Conservation (phyloP, 2,888 invertebrate species). For the Byasa hedistus region DNA sequence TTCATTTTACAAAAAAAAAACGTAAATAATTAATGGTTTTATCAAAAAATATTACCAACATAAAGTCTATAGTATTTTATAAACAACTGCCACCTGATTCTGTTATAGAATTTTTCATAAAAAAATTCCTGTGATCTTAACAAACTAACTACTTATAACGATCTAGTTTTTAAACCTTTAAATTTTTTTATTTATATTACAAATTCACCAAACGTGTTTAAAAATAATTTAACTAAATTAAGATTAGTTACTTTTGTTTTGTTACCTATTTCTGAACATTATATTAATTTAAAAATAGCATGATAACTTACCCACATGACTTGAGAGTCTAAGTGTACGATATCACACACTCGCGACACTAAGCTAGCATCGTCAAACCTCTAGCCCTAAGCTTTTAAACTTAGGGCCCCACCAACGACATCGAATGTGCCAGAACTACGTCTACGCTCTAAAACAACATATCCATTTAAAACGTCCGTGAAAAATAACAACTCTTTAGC, state of each 20-base stretch:
- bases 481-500: too few relatives aligned
- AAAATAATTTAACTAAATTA: not conserved
- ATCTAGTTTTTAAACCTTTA: too few relatives aligned
- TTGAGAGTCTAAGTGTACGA: slow-evolving; percentile 41
- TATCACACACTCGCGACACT: slow-evolving; percentile 45
- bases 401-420: slow-evolving; percentile 60
- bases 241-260: not conserved
- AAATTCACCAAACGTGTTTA: not conserved
- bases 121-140: too few relatives aligned
- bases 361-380: slow-evolving; percentile 38
- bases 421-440: slow-evolving; percentile 41
- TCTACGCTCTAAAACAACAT: slow-evolving; percentile 17
- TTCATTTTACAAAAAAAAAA: too few relatives aligned
- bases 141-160: too few relatives aligned
- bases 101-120: too few relatives aligned
- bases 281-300: not conserved
- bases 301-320: slow-evolving; percentile 39
- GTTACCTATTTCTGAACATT: not conserved
- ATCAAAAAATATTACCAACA: too few relatives aligned
- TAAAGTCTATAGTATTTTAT: too few relatives aligned
- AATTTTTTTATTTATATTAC: not conserved
- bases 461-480: not conserved
- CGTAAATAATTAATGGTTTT: too few relatives aligned
- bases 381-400: slow-evolving; percentile 59
- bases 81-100: too few relatives aligned